Evolutionary conservation across 2,888 invertebrate genomes (phyloP), one percentile per base, ranked within the genome.

Genomic region (Mimas tiliae): DNA sequence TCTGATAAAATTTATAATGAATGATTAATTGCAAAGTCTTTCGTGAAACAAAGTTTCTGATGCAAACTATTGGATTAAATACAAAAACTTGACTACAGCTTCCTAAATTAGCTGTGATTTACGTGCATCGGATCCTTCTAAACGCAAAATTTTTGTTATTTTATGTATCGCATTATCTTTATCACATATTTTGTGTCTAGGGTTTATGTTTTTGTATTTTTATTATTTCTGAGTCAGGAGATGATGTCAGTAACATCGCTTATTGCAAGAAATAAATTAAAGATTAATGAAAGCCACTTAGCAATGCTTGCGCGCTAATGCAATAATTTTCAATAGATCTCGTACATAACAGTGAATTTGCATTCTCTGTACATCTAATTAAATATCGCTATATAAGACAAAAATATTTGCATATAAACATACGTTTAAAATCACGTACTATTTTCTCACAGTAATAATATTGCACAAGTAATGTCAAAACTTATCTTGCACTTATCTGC

Each of bases 401-500:
- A 65, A 65, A 47, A 47, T 45, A 55, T 9, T 34, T 58, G 48
- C 19, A 12, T 34, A 27, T 33, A 34, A 8, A 34, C 16, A 55
- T 8, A 33, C 8, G n/a, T 45, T 27, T 33, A 34, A 42, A 33
- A 16, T 27, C 38, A 33, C 47, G 55, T 50, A 48, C 11, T 8
- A 14, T 38, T 38, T 62, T 65, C 42, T 42, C 48, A 62, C 34
- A n/a, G 38, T 33, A 64, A 53, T 50, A 38, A 34, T 33, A 52
- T 51, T 38, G 14, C 62, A 51, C 21, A 33, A 33, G 21, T 7
- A 47, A 48, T 65, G 52, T 52, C 64, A 52, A 53, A 58, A 48
- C 14, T 53, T 65, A 58, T 58, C n/a, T 27, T 53, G 16, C 53
- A 6, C 42, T 53, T 64, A 58, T 52, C 63, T 66, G 2, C 27